A percentile compares a stretch with the other conserved stretches of the same genome.
Evolutionary conservation across 2,888 invertebrate genomes (phyloP).

Genomic region (Ormia ochracea): DNA sequence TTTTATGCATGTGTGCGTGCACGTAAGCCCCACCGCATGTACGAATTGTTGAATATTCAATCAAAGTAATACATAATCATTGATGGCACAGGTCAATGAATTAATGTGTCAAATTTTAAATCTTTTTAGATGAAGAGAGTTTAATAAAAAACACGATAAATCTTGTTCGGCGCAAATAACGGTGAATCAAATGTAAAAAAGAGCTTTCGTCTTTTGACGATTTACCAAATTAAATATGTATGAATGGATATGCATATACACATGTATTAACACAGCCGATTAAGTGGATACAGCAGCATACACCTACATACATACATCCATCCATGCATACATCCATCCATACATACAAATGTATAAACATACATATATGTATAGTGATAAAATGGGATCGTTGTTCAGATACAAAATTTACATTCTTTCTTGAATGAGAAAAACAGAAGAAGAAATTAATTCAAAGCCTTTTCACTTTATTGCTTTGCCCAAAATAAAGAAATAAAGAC

Average conservation of each 20-base stretch:
- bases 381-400: not conserved
- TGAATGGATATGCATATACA: not conserved
- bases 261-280: too few relatives aligned
- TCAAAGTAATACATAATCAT: constrained; percentile 56
- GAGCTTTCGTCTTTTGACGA: constrained; percentile 17
- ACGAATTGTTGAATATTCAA: constrained; percentile 60
- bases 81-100: constrained; percentile 58
- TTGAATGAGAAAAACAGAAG: not conserved
- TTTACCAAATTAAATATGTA: not conserved
- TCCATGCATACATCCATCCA: too few relatives aligned
- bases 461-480: too few relatives aligned
- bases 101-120: constrained; percentile 53
- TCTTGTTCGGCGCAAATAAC: not conserved
- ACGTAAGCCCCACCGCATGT: constrained; percentile 18
- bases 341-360: not conserved
- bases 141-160: not conserved
- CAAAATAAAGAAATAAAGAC: too few relatives aligned
- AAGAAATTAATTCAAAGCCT: not conserved
- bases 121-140: constrained; percentile 27
- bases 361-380: not conserved
- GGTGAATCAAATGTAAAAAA: constrained; percentile 8
- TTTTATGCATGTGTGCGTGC: too few relatives aligned
- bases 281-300: too few relatives aligned
- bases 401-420: not conserved
- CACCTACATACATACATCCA: too few relatives aligned